Evolutionary conservation across 2,113 vertebrate genomes (phyloP), one percentile per base, ranked within the genome.

Genomic region (Urocynchramus pylzowi): DNA sequence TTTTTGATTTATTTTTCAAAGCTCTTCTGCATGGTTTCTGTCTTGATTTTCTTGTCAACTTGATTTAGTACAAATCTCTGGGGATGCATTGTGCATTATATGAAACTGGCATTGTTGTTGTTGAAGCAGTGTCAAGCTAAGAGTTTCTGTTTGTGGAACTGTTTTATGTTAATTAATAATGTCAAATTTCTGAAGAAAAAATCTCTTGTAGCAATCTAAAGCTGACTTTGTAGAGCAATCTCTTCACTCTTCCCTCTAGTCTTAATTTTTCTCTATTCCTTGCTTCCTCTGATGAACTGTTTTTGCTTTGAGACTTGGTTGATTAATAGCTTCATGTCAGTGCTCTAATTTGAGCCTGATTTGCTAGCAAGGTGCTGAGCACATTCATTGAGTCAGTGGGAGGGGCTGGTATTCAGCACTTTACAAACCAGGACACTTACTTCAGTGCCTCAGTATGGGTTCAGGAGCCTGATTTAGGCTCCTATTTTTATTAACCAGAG

Each of bases 11-110:
- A 85, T 84, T 93, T 95, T 90, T 92, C 57, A 87, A 82, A 94
- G 87, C 41, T 67, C 75, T 90, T 87, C 90, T 88, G 79, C 35
- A 63, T 78, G 27, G 68, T 88, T 96, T 94, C 79, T 89, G 44
- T 83, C 95, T 90, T 93, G 74, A 91, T 94, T 94, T 91, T 95
- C 90, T 84, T 93, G 75, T 95, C 87, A 93, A 68, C 22, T 18
- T 94, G 93, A 97, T 96, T 94, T 95, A 94, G 75, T 80, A 37
- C 39, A 77, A 80, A 73, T 88, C 87, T 95, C 87, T 77, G 37
- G 60, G 75, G 79, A 70, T 86, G 71, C 71, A 52, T 27, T 83
- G 39, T 67, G 75, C 92, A 49, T 84, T 96, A 45, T 71, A 64
- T 70, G 75, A 88, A 90, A 67, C 35, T n/a, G 19, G 35, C 70